Evolutionary conservation across 2,113 vertebrate species (phyloP).

Genomic region (Neofelis nebulosa): DNA sequence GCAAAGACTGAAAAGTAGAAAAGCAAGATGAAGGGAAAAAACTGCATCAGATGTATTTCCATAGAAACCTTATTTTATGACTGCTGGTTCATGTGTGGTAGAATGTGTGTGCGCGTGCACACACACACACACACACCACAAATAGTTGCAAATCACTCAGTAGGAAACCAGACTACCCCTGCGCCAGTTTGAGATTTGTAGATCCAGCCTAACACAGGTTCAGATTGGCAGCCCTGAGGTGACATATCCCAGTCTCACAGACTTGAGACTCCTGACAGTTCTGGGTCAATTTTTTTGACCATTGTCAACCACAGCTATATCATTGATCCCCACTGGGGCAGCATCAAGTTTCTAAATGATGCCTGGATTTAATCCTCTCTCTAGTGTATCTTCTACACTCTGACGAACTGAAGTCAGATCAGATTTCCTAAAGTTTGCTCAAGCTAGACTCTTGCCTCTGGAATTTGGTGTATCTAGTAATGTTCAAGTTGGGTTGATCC

Average conservation of each 20-base stretch:
- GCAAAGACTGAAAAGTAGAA: not conserved
- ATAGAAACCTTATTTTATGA: not conserved
- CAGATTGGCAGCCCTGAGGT: not conserved
- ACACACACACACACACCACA: not conserved
- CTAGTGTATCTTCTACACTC: not conserved
- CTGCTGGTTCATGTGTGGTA: not conserved
- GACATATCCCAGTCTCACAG: no score
- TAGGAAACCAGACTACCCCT: rapidly evolving
- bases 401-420: not conserved
- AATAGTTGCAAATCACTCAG: not conserved
- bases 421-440: not conserved
- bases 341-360: not conserved
- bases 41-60: not conserved
- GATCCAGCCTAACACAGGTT: not conserved
- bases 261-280: not conserved
- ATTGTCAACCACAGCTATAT: not conserved
- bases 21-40: not conserved
- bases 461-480: no score
- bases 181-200: not conserved
- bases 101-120: rapidly evolving
- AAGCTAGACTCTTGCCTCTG: not conserved
- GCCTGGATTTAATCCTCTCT: not conserved
- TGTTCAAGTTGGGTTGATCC: not conserved
- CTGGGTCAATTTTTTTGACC: not conserved
- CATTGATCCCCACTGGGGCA: not conserved